Conservation (phyloP, 2,888 invertebrate species). For the Apodemia duryi region DNA sequence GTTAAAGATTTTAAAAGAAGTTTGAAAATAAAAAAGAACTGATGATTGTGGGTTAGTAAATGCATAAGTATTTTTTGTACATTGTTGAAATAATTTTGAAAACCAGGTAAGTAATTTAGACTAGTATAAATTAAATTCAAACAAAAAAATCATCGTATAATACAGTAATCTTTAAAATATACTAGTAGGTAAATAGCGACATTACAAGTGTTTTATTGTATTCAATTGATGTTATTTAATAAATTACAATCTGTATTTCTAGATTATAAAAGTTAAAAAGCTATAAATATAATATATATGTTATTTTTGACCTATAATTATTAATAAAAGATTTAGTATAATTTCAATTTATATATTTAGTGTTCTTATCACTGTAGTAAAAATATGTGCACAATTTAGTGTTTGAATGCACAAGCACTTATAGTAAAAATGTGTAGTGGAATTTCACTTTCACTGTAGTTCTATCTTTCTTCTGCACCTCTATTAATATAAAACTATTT, state of each 20-base stretch:
- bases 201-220: neutral
- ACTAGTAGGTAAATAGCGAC: too few species aligned
- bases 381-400: slow-evolving; percentile 43
- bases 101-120: too few species aligned
- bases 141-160: too few species aligned
- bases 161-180: too few species aligned
- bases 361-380: slow-evolving; percentile 38
- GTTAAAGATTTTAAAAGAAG: too few species aligned
- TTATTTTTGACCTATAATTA: neutral
- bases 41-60: too few species aligned
- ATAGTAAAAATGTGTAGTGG: slow-evolving; percentile 13
- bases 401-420: slow-evolving; percentile 41
- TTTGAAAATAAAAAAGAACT: too few species aligned
- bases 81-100: too few species aligned
- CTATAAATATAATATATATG: neutral
- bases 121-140: too few species aligned
- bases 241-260: too few species aligned
- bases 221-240: neutral
- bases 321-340: neutral
- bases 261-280: neutral
- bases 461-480: slow-evolving; percentile 14
- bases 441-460: slow-evolving; percentile 8
- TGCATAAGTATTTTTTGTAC: too few species aligned
- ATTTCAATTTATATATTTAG: neutral
- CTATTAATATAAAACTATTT: neutral